Percentiles rank a stretch among this genome's conserved stretches.
Evolutionary conservation across 2,113 vertebrate species (phyloP).

Genomic region (Carassius gibelio): DNA sequence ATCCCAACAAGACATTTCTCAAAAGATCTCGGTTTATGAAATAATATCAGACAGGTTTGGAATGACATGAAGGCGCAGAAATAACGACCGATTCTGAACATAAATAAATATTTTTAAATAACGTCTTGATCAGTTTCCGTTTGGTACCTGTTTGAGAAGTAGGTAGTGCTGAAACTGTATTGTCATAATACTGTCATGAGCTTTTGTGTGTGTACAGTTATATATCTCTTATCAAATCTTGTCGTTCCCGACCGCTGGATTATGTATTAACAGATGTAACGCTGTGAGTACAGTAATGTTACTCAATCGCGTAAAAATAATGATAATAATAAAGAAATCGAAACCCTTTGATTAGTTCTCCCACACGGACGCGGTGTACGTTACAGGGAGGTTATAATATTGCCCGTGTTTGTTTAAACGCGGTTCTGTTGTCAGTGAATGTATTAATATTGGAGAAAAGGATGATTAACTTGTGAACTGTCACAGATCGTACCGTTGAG

Average conservation of each 20-base stretch:
- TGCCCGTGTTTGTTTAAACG: neutral
- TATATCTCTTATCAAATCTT: too few relatives aligned
- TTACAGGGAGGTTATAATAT: too few relatives aligned
- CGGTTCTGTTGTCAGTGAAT: neutral
- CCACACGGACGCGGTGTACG: neutral
- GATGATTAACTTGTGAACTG: neutral
- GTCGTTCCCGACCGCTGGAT: too few relatives aligned
- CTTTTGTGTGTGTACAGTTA: too few relatives aligned
- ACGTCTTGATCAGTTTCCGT: neutral
- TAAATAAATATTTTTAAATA: neutral
- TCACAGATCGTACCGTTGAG: neutral
- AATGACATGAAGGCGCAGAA: neutral
- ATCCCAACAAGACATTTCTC: neutral
- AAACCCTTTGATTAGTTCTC: neutral
- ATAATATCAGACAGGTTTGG: neutral
- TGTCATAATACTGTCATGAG: too few relatives aligned
- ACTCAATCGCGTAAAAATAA: neutral
- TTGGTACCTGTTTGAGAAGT: neutral
- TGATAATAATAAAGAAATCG: neutral
- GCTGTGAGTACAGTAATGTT: neutral
- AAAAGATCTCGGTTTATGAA: neutral
- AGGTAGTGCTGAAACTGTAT: too few relatives aligned
- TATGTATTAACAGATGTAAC: neutral
- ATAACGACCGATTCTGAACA: neutral
- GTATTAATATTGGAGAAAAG: neutral